A percentile compares a stretch with the other conserved stretches of the same genome.
Conservation (phyloP, 2,797 vertebrate species). For the Sylvia borin region DNA sequence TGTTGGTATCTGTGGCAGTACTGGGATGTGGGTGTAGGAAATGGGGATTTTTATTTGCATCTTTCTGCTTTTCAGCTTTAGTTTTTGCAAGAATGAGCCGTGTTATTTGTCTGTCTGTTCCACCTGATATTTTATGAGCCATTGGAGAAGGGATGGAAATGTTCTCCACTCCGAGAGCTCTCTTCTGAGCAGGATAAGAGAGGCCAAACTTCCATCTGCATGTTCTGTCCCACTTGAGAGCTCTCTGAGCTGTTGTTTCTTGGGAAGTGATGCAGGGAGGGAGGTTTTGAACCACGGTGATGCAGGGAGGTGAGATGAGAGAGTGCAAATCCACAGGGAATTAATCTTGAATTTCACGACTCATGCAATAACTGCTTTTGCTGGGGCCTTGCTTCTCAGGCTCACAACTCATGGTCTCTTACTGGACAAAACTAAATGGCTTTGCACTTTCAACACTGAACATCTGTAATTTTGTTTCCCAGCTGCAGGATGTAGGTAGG, state of each 20-base stretch:
- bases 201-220: neutral
- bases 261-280: neutral
- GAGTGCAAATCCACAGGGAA: too few relatives aligned
- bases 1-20: rapidly evolving
- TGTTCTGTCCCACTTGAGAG: neutral
- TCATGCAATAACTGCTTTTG: rapidly evolving
- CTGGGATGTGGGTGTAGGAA: neutral
- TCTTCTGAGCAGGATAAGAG: rapidly evolving
- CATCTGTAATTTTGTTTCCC: neutral
- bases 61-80: neutral
- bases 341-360: neutral
- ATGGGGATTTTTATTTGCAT: neutral
- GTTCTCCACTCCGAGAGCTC: neutral
- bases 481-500: constrained; percentile 4
- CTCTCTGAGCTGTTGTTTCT: neutral
- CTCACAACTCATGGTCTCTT: rapidly evolving
- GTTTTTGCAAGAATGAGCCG: neutral
- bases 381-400: neutral
- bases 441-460: neutral
- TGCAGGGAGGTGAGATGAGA: neutral
- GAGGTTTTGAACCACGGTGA: rapidly evolving
- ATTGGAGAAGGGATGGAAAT: neutral
- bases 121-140: rapidly evolving
- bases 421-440: neutral
- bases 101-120: neutral